Conservation (phyloP, 2,888 invertebrate species). For the Stenotaenia linearis region DNA sequence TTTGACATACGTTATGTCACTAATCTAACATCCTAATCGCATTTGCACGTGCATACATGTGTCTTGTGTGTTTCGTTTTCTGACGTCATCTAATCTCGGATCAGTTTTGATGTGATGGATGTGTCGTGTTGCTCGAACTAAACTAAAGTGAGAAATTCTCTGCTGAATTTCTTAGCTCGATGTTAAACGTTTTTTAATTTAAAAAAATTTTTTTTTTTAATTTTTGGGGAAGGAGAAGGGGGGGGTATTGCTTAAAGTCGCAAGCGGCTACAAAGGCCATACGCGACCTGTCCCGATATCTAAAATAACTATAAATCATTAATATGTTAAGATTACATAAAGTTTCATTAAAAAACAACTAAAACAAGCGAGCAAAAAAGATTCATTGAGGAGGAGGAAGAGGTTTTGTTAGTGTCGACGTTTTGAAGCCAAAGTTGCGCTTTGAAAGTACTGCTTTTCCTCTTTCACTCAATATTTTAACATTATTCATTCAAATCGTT, state of each 20-base stretch:
- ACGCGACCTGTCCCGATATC: no score
- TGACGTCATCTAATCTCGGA: conserved; percentile 19
- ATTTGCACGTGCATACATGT: not conserved
- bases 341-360: no score
- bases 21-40: not conserved
- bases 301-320: no score
- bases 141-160: not conserved
- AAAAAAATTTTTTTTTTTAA: not conserved
- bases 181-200: not conserved
- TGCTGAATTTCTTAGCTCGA: not conserved
- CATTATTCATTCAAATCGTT: not conserved
- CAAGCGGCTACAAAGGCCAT: no score
- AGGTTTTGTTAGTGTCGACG: not conserved
- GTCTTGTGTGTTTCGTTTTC: not conserved
- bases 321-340: no score
- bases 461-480: not conserved
- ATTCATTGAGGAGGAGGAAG: no score
- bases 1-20: not conserved
- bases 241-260: no score
- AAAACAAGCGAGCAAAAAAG: no score
- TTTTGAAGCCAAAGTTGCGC: not conserved
- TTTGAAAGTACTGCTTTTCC: not conserved
- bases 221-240: no score
- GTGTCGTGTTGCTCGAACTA: not conserved
- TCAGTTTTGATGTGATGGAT: conserved; percentile 10